A percentile compares a stretch with the other conserved stretches of the same genome.
phyloP scores from a whole-genome alignment of 2,888 invertebrate species.

The Byasa hedistus region DNA sequence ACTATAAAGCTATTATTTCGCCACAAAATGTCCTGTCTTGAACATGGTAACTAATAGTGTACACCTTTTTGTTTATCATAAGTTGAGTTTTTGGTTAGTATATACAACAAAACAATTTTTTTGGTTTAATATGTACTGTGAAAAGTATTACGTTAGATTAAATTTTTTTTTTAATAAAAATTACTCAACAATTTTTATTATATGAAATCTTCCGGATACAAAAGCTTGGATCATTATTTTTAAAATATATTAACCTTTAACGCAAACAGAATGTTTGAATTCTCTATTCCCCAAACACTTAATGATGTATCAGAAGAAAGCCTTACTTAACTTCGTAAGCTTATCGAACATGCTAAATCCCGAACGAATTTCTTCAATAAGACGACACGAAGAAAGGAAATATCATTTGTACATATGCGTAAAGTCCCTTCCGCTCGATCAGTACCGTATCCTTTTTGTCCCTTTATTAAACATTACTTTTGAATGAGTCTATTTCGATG shows the following conservation, averaged over 20 bases:
- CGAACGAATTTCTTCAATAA: conserved; percentile 33
- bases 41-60: no score
- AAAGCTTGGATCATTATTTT: not conserved
- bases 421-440: conserved; percentile 34
- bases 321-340: conserved; percentile 15
- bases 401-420: conserved; percentile 57
- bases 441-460: conserved; percentile 8
- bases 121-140: no score
- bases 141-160: no score
- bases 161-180: no score
- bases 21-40: no score
- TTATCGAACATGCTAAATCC: conserved; percentile 6
- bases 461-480: not conserved
- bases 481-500: not conserved
- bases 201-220: no score
- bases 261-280: conserved; percentile 7
- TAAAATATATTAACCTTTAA: not conserved
- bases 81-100: no score
- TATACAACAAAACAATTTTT: no score
- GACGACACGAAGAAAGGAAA: conserved; percentile 43
- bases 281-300: conserved; percentile 5
- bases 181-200: no score
- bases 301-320: not conserved
- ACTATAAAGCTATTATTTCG: no score
- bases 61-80: no score